phyloP scores from a whole-genome alignment of 2,113 vertebrate genomes.

The Halichoeres trimaculatus region DNA sequence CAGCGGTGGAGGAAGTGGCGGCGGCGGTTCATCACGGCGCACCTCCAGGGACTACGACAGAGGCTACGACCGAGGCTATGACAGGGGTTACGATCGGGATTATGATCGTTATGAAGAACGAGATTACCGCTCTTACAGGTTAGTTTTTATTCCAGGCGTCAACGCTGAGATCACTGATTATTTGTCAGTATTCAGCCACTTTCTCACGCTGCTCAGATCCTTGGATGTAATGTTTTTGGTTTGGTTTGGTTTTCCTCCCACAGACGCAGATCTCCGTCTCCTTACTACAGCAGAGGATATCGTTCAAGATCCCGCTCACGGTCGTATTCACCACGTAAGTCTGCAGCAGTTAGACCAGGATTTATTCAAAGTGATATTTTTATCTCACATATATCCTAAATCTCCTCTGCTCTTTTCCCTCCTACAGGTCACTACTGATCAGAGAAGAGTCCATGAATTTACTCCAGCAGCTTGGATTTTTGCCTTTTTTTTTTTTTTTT shows the following conservation, averaged over 20 bases:
- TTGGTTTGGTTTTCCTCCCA: conserved; percentile 2
- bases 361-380: too few species aligned
- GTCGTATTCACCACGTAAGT: conserved; percentile 95
- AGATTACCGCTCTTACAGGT: conserved; percentile 93
- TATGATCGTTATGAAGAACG: conserved; percentile 90
- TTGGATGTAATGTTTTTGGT: background rate
- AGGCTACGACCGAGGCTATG: conserved; percentile 90
- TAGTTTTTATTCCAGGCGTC: background rate
- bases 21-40: conserved; percentile 62
- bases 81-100: conserved; percentile 79
- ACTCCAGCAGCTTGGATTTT: conserved; percentile 35
- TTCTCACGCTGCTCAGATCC: too few species aligned
- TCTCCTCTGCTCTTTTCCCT: background rate
- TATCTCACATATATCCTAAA: too few species aligned
- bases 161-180: too few species aligned
- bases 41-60: conserved; percentile 82
- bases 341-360: background rate
- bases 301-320: conserved; percentile 92
- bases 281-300: conserved; percentile 92
- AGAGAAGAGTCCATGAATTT: conserved; percentile 8
- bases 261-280: conserved; percentile 93
- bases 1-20: rapidly evolving
- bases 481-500: conserved; percentile 10
- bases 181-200: too few species aligned
- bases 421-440: conserved; percentile 76